Evolutionary conservation across 2,888 invertebrate species (phyloP).

Genomic region (Caenorhabditis sulstoni): DNA sequence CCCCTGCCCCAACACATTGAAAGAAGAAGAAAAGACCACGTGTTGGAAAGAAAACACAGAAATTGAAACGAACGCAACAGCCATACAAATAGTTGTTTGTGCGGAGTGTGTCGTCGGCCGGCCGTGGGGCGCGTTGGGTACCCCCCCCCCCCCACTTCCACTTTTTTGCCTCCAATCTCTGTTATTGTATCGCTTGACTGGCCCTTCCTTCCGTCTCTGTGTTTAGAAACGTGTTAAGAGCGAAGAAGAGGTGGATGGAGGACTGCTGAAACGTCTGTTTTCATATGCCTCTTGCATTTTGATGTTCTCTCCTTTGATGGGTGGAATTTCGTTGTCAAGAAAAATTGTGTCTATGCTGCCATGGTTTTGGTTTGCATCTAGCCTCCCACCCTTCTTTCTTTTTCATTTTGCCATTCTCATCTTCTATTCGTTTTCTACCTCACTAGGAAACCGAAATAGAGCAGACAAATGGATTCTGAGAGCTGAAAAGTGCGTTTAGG

Average conservation of each 20-base stretch:
- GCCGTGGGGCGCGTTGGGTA: slow-evolving; percentile 33
- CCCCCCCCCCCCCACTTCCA: slow-evolving; percentile 12
- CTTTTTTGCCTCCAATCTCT: slow-evolving; percentile 25
- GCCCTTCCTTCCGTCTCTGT: slow-evolving; percentile 20
- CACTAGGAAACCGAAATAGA: too few relatives aligned
- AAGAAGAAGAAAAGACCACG: slow-evolving; percentile 31
- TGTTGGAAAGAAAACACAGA: slow-evolving; percentile 47
- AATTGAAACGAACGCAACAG: slow-evolving; percentile 52
- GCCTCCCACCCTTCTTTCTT: too few relatives aligned
- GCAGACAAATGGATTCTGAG: too few relatives aligned
- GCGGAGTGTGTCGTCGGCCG: slow-evolving; percentile 15
- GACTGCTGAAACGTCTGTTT: not conserved
- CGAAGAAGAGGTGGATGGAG: not conserved
- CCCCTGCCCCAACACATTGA: slow-evolving; percentile 11
- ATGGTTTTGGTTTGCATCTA: not conserved
- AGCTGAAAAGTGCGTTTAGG: too few relatives aligned
- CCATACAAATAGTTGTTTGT: slow-evolving; percentile 54
- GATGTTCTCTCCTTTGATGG: too few relatives aligned
- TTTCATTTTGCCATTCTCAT: too few relatives aligned
- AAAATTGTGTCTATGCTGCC: not conserved
- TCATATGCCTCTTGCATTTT: not conserved
- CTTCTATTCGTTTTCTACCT: too few relatives aligned
- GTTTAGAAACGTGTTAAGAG: not conserved
- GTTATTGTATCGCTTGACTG: slow-evolving; percentile 46
- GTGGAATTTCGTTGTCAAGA: too few relatives aligned